Evolutionary conservation across 2,113 vertebrate genomes (phyloP).

Genomic region (Falco punctatus): DNA sequence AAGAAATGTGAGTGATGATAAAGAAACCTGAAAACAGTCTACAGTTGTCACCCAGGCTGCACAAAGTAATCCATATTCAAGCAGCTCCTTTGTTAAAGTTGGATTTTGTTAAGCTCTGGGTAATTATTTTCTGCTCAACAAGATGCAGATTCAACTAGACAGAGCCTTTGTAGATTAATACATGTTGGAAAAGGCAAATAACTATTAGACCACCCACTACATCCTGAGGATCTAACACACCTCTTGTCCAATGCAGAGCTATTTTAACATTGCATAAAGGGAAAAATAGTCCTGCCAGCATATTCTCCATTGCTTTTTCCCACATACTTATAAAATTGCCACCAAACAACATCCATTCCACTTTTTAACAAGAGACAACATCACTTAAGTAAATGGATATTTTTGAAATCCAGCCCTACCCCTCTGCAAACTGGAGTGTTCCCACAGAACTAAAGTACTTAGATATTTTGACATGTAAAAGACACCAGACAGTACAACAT

Average conservation of each 20-base stretch:
- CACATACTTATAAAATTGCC: neutral
- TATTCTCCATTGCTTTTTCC: neutral
- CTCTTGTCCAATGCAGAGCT: neutral
- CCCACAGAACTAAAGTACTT: neutral
- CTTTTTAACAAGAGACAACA: neutral
- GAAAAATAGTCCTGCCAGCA: neutral
- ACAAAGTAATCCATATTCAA: slow-evolving; percentile 45
- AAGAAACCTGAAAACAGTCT: slow-evolving; percentile 35
- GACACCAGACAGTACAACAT: neutral
- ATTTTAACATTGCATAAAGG: neutral
- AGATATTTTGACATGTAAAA: neutral
- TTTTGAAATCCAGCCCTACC: neutral
- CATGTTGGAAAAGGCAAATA: slow-evolving; percentile 3
- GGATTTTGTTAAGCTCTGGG: slow-evolving; percentile 22
- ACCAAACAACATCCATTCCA: neutral
- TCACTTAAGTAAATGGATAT: neutral
- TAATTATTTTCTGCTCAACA: slow-evolving; percentile 57
- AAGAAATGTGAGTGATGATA: neutral
- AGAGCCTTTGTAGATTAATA: slow-evolving; percentile 20
- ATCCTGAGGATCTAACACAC: neutral
- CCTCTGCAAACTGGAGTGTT: neutral
- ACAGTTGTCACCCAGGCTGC: slow-evolving; percentile 21
- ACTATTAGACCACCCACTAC: slow-evolving; percentile 10
- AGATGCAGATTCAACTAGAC: slow-evolving; percentile 10
- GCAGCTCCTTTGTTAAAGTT: slow-evolving; percentile 5